phyloP scores from a whole-genome alignment of 1,140 invertebrate species.

The Acyrthosiphon pisum region DNA sequence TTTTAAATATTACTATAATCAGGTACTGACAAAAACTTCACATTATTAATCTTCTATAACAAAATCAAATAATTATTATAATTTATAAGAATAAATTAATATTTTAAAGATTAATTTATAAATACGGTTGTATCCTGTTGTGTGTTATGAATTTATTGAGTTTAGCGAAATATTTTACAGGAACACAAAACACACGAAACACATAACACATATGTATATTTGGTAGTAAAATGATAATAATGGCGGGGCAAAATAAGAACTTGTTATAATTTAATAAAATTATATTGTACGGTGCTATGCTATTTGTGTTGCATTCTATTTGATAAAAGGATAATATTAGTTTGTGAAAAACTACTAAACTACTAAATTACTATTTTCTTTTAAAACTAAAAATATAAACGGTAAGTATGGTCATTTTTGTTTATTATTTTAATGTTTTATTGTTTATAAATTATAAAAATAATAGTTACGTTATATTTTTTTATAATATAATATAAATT shows the following conservation, averaged over 20 bases:
- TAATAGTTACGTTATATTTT: not conserved
- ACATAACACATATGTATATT: not conserved
- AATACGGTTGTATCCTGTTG: too few species aligned
- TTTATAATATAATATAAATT: not conserved
- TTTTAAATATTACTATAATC: not conserved
- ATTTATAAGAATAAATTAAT: too few species aligned
- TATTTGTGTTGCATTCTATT: not conserved
- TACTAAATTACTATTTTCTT: not conserved
- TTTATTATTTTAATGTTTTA: not conserved
- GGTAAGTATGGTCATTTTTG: not conserved
- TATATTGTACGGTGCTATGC: not conserved
- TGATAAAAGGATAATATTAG: not conserved
- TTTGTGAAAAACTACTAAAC: not conserved
- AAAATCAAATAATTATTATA: too few species aligned
- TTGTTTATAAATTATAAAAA: not conserved
- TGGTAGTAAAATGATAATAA: not conserved
- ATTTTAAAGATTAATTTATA: too few species aligned
- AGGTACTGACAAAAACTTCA: too few species aligned
- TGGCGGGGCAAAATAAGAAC: not conserved
- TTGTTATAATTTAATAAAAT: too few species aligned
- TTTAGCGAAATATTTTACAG: not conserved
- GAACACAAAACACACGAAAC: not conserved
- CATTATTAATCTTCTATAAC: too few species aligned
- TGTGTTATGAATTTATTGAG: not conserved
- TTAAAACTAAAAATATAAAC: not conserved